Percentiles rank a stretch among this genome's conserved stretches.
Conservation (phyloP, 2,888 invertebrate species). For the Heliconius charithonia region DNA sequence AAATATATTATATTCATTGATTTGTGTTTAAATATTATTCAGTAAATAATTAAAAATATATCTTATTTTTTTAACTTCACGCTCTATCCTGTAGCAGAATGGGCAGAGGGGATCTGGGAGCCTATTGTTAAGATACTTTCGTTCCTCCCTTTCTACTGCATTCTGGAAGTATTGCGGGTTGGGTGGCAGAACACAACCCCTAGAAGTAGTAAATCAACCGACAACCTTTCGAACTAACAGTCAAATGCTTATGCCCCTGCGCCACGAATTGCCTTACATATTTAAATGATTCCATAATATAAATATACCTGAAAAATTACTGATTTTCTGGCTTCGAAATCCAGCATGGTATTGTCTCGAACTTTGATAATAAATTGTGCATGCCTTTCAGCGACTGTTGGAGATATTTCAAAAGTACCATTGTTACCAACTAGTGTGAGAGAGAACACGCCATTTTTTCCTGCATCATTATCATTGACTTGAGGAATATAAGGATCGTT, state of each 20-base stretch:
- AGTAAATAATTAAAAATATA: no score
- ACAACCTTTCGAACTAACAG: no score
- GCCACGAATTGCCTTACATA: no score
- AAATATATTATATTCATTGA: not conserved
- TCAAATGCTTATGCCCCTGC: no score
- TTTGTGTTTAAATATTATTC: not conserved
- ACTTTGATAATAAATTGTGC: conserved; percentile 92
- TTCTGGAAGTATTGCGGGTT: no score
- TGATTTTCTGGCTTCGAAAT: conserved; percentile 91
- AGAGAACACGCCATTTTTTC: conserved; percentile 93
- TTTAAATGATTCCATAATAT: conserved; percentile 35
- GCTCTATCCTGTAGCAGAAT: no score
- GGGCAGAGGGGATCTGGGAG: no score
- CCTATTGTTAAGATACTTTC: no score
- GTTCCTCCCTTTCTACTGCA: no score
- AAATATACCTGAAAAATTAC: conserved; percentile 89
- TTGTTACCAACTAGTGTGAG: conserved; percentile 90
- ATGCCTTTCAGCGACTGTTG: conserved; percentile 90
- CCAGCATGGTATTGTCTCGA: conserved; percentile 90
- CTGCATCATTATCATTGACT: conserved; percentile 90
- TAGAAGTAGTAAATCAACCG: no score
- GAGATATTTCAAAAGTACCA: conserved; percentile 94
- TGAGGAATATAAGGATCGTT: conserved; percentile 88
- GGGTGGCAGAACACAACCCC: no score
- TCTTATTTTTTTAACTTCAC: no score